Evolutionary conservation across 2,797 vertebrate genomes (phyloP).

Genomic region (Crypturellus tataupa): DNA sequence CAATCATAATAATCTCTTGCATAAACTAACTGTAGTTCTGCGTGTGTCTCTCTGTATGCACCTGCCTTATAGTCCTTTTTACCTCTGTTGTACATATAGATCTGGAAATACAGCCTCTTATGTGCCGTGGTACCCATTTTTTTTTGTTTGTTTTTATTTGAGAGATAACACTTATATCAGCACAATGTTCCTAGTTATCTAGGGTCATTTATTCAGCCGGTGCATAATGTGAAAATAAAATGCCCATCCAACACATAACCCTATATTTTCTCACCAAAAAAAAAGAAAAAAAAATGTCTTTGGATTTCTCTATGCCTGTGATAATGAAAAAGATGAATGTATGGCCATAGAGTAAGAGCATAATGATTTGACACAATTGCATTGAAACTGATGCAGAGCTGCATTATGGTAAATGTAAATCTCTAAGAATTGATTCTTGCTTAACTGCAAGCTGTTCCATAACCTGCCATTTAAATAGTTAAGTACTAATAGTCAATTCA

Average conservation of each 20-base stretch:
- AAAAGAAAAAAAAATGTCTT: neutral
- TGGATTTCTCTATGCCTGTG: neutral
- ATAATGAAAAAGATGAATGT: neutral
- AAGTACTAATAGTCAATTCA: neutral
- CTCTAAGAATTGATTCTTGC: neutral
- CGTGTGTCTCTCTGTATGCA: conserved; percentile 25
- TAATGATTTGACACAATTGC: neutral
- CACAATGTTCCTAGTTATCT: neutral
- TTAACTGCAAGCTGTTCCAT: neutral
- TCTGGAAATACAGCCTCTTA: neutral
- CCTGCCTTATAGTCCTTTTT: conserved; percentile 25
- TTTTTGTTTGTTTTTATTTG: neutral
- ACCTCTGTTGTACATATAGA: conserved; percentile 17
- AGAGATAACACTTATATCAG: neutral
- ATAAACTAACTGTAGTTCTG: conserved; percentile 35
- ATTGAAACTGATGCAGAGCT: neutral
- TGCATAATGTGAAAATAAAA: neutral
- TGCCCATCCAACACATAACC: neutral
- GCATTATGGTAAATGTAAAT: neutral
- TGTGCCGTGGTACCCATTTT: neutral
- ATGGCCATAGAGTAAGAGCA: neutral
- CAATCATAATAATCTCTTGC: conserved; percentile 53
- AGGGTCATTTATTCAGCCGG: neutral
- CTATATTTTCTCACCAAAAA: neutral
- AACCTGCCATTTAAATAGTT: neutral